Base-by-base conservation (phyloP, 2,113 vertebrate genomes). In the Esox niger region DNA sequence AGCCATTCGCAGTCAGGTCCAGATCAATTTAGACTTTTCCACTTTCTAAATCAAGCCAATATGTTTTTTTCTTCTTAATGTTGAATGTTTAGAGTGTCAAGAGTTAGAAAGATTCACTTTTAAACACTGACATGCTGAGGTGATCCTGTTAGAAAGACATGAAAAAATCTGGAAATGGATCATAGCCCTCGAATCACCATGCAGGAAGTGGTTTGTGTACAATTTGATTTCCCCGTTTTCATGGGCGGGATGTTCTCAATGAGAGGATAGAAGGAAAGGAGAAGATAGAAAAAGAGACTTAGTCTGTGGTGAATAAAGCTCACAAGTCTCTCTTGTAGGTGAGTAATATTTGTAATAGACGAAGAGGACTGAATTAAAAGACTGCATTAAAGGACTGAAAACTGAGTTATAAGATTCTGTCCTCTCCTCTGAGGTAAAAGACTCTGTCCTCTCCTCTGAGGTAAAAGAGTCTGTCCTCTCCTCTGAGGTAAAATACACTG, bases 401-500 rank as follows among this genome's bases (percentile, higher is more conserved):
- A 73, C 63, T 47, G 54, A 64, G 59, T 65, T 6, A 74, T 74
- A 78, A 78, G 58, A 73, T 66, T 76, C 56, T 83, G 81, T 84
- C 80, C 80, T 61, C 74, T 54, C 68, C 74, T 75, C 66, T 55
- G 52, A 6, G 73, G 66, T 73, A 74, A 75, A 78, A 78, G 58
- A 73, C 67, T 76, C 56, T 83, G 81, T 84, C 80, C 80, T 61
- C 74, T 54, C 68, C 74, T 75, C 66, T 55, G 52, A 6, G 73
- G 66, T 73, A 74, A 75, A 78, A 78, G 58, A 73, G 65, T 76
- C 56, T 83, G 81, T 84, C 80, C 80, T 61, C 74, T 54, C 68
- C 74, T 75, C 66, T 55, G 52, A 6, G 73, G 66, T 73, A 74
- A 75, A 78, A 78, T 55, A 73, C 67, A 74, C 56, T 83, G 81